Conservation (phyloP, 2,113 vertebrate species). For the Bostrychus sinensis region DNA sequence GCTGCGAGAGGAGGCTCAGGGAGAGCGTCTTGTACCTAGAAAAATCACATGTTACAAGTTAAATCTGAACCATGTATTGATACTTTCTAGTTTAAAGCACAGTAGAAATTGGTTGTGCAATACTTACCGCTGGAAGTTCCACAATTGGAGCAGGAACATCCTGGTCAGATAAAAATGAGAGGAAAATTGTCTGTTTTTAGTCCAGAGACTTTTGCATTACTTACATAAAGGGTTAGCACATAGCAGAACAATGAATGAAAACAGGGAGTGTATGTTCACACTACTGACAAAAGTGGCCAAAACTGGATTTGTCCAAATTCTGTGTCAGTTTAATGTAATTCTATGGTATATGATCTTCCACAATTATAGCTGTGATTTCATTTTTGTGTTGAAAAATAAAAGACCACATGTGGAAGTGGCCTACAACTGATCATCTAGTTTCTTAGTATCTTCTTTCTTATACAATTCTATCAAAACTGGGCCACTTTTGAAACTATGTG, state of each 20-base stretch:
- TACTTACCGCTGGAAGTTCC: constrained; percentile 42
- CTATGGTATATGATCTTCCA: too few species aligned
- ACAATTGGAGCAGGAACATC: constrained; percentile 12
- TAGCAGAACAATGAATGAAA: neutral
- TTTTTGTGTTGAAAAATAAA: too few species aligned
- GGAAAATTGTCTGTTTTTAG: neutral
- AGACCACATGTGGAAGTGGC: too few species aligned
- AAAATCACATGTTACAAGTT: neutral
- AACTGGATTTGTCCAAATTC: neutral
- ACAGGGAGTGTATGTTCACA: neutral
- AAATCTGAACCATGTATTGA: neutral
- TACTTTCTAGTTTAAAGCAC: neutral
- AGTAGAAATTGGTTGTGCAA: neutral
- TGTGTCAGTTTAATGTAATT: neutral
- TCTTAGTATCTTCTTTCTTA: too few species aligned
- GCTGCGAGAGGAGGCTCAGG: constrained; percentile 22
- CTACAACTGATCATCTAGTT: too few species aligned
- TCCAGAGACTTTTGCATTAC: neutral
- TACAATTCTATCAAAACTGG: neutral
- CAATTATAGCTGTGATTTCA: too few species aligned
- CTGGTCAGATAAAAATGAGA: constrained; percentile 27
- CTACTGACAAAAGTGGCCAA: neutral
- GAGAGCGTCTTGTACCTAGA: constrained; percentile 25
- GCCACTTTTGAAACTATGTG: neutral
- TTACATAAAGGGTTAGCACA: neutral